phyloP scores from a whole-genome alignment of 2,113 vertebrate genomes.

The Varanus komodoensis region DNA sequence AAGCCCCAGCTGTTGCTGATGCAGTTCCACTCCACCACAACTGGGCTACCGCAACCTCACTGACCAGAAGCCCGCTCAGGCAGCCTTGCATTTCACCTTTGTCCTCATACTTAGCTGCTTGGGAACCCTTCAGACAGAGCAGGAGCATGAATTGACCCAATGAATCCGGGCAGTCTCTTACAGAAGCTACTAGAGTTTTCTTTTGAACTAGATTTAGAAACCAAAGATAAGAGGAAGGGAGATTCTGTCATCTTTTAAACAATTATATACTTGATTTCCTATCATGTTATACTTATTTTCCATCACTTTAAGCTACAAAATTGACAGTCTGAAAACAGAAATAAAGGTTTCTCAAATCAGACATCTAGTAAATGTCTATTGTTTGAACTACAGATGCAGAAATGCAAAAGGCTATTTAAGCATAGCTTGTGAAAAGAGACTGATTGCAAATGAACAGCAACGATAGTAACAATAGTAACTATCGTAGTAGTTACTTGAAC shows the following conservation, averaged over 20 bases:
- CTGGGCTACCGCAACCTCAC: no score
- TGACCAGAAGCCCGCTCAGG: no score
- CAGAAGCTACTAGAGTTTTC: neutral
- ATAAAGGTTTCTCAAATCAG: neutral
- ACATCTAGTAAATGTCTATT: neutral
- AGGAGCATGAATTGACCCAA: no score
- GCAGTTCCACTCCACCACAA: no score
- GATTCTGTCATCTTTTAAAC: neutral
- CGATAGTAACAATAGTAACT: neutral
- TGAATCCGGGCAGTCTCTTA: no score
- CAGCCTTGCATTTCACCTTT: no score
- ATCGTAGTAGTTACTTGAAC: neutral
- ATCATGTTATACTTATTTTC: neutral
- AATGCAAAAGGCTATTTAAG: neutral
- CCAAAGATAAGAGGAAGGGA: neutral
- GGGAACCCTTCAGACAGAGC: no score
- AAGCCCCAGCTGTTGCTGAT: no score
- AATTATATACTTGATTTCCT: no score
- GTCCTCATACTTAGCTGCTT: no score
- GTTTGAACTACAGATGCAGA: neutral
- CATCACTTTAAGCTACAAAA: neutral
- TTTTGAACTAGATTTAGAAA: neutral
- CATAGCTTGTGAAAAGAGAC: neutral
- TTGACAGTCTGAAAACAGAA: neutral
- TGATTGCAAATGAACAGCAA: neutral